Percentiles rank a stretch among this genome's conserved stretches.
Conservation (phyloP, 2,113 vertebrate genomes). For the Noctilio leporinus region DNA sequence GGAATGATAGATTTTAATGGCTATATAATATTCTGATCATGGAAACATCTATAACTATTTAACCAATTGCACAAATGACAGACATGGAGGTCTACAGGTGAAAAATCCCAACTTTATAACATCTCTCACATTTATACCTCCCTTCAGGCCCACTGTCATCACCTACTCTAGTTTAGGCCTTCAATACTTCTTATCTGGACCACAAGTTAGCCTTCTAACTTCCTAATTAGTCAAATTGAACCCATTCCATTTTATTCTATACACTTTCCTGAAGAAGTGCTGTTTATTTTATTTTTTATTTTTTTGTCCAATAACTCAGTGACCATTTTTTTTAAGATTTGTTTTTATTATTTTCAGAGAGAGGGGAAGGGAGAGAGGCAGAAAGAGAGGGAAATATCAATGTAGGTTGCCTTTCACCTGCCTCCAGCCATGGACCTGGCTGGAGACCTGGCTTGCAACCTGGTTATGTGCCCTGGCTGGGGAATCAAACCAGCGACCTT, state of each 20-base stretch:
- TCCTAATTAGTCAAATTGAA: neutral
- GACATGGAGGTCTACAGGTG: neutral
- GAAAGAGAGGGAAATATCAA: too few relatives aligned
- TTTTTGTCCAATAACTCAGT: neutral
- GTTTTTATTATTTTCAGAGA: too few relatives aligned
- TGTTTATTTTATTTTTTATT: neutral
- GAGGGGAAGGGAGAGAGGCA: too few relatives aligned
- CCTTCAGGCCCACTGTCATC: neutral
- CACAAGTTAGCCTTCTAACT: neutral
- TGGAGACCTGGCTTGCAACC: too few relatives aligned
- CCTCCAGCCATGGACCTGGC: too few relatives aligned
- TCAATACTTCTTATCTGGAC: neutral
- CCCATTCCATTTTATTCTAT: neutral
- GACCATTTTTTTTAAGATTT: neutral
- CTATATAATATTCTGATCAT: neutral
- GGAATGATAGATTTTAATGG: neutral
- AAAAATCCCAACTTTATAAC: neutral
- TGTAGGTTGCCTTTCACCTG: too few relatives aligned
- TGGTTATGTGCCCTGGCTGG: too few relatives aligned
- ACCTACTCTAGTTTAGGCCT: neutral
- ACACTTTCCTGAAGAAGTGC: neutral
- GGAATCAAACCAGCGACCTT: too few relatives aligned
- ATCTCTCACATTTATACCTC: neutral
- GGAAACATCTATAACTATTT: neutral
- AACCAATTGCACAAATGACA: neutral